Percentiles rank a stretch among this genome's conserved stretches.
Evolutionary conservation across 2,113 vertebrate genomes (phyloP).

Genomic region (Oxyruncus cristatus): DNA sequence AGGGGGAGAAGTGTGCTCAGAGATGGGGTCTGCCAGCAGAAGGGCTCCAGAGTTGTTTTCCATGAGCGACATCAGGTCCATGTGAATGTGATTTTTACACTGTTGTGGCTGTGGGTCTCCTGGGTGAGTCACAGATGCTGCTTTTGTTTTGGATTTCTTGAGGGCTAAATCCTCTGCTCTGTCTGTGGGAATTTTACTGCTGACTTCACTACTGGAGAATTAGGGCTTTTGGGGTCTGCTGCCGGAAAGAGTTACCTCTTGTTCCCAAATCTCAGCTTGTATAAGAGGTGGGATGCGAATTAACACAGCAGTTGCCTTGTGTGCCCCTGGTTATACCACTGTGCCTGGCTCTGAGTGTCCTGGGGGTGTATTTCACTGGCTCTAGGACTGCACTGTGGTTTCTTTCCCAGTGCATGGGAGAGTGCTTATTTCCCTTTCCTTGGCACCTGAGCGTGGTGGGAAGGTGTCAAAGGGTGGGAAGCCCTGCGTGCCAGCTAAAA

Average conservation of each 20-base stretch:
- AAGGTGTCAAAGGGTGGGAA: neutral
- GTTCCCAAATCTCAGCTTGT: neutral
- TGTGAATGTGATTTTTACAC: slow-evolving; percentile 15
- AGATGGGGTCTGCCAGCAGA: neutral
- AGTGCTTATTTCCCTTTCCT: neutral
- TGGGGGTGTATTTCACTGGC: neutral
- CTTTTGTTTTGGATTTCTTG: slow-evolving; percentile 11
- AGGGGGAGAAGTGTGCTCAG: neutral
- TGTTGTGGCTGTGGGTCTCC: neutral
- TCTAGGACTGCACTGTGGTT: neutral
- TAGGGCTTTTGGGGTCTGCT: neutral
- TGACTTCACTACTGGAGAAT: neutral
- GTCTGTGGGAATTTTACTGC: neutral
- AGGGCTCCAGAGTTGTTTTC: neutral
- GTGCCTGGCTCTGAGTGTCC: neutral
- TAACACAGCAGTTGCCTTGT: neutral
- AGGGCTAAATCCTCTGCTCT: neutral
- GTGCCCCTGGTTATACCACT: fast-evolving
- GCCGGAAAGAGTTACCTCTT: neutral
- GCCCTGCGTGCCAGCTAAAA: neutral
- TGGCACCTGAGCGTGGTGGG: neutral
- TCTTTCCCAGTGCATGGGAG: neutral
- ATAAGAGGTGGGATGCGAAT: neutral
- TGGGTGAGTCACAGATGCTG: slow-evolving; percentile 23
- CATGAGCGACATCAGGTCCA: neutral